Percentiles rank a stretch among this genome's conserved stretches.
Conservation (phyloP, 1,140 invertebrate species). For the Mya arenaria region DNA sequence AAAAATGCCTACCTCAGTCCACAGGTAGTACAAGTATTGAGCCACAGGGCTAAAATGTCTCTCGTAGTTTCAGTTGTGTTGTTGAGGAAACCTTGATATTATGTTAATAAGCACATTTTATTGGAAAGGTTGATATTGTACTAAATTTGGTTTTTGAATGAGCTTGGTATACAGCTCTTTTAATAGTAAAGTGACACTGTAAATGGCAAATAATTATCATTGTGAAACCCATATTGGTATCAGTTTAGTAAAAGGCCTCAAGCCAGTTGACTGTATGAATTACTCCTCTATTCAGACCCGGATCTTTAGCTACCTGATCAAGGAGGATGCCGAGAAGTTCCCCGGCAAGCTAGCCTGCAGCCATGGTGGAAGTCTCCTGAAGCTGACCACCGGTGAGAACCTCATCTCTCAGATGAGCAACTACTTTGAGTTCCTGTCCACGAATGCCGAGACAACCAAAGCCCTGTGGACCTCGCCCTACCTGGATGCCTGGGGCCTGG, state of each 20-base stretch:
- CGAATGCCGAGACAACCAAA: constrained; percentile 76
- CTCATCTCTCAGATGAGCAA: constrained; percentile 82
- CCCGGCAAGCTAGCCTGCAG: constrained; percentile 80
- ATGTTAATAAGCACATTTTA: too few relatives aligned
- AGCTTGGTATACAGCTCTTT: too few relatives aligned
- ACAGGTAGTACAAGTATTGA: too few relatives aligned
- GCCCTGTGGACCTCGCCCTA: constrained; percentile 82
- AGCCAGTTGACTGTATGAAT: too few relatives aligned
- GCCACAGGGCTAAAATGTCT: too few relatives aligned
- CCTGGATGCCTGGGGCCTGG: constrained; percentile 80
- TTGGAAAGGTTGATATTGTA: too few relatives aligned
- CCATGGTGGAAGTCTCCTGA: constrained; percentile 79
- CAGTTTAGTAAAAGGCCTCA: too few relatives aligned
- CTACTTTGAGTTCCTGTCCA: constrained; percentile 81
- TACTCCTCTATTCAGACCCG: constrained; percentile 71
- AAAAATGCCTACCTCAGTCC: constrained; percentile 73
- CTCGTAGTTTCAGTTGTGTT: too few relatives aligned
- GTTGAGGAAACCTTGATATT: too few relatives aligned
- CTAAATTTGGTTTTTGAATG: too few relatives aligned
- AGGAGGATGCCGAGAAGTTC: constrained; percentile 81
- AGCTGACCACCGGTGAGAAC: constrained; percentile 80
- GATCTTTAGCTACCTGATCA: constrained; percentile 82
- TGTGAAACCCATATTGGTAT: neutral
- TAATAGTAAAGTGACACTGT: neutral
- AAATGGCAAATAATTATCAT: neutral